Conservation (phyloP, 2,888 invertebrate genomes). For the Dorcus hopei region DNA sequence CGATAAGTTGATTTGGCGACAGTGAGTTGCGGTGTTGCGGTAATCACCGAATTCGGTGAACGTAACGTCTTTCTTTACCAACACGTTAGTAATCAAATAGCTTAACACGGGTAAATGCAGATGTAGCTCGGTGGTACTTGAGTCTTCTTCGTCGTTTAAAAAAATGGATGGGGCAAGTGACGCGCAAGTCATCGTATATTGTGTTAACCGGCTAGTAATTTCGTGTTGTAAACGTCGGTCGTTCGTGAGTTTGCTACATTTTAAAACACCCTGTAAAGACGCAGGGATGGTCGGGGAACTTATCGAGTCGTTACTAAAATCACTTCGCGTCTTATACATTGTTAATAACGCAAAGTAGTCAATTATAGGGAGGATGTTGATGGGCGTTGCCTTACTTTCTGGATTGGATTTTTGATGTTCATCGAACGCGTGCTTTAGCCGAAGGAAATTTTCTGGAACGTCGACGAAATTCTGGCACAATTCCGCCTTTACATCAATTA, state of each 20-base stretch:
- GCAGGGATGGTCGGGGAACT: constrained; percentile 31
- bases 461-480: constrained; percentile 27
- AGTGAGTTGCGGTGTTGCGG: constrained; percentile 50
- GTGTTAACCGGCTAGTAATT: constrained; percentile 32
- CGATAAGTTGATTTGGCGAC: constrained; percentile 52
- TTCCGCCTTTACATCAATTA: constrained; percentile 32
- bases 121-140: background rate
- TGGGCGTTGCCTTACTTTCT: constrained; percentile 8
- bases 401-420: background rate
- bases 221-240: constrained; percentile 37
- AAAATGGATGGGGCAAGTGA: constrained; percentile 27
- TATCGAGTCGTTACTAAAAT: constrained; percentile 7
- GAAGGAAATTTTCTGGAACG: constrained; percentile 27
- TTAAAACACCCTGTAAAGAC: constrained; percentile 32
- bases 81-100: constrained; percentile 25
- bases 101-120: constrained; percentile 23
- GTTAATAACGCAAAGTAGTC: constrained; percentile 34
- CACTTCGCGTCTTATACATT: constrained; percentile 15
- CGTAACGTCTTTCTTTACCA: constrained; percentile 43
- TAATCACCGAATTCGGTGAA: constrained; percentile 54
- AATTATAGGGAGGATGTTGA: constrained; percentile 33
- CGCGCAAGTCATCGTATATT: constrained; percentile 35
- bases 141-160: constrained; percentile 12
- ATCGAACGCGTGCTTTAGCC: constrained; percentile 19
- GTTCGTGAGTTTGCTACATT: constrained; percentile 28